A percentile compares a stretch with the other conserved stretches of the same genome.
Evolutionary conservation across 2,888 invertebrate species (phyloP).

Genomic region (Sinotaia quadrata): DNA sequence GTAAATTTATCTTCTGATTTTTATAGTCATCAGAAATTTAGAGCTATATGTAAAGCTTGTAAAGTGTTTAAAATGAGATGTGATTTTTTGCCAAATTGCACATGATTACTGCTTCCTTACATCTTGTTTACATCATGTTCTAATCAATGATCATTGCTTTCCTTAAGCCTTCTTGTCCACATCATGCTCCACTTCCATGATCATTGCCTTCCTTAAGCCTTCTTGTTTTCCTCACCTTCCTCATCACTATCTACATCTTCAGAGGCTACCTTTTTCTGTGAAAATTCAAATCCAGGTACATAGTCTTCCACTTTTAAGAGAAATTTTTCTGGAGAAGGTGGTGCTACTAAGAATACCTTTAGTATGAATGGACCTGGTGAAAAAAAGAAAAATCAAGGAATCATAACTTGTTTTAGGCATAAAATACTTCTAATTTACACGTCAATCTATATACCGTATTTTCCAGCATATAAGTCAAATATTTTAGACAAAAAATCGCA

Average conservation of each 20-base stretch:
- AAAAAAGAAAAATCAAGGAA: conserved; percentile 8
- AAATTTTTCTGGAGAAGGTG: conserved; percentile 63
- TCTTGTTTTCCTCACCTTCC: conserved; percentile 27
- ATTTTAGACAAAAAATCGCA: no score
- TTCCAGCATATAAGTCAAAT: no score
- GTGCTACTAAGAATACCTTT: conserved; percentile 50
- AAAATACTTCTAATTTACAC: no score
- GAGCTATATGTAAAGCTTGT: no score
- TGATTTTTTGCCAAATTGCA: no score
- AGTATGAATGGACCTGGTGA: conserved; percentile 55
- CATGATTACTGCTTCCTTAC: no score
- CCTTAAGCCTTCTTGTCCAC: conserved; percentile 21
- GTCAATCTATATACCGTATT: no score
- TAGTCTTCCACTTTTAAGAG: conserved; percentile 43
- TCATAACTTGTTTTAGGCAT: neutral
- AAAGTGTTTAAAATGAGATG: no score
- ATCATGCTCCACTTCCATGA: conserved; percentile 32
- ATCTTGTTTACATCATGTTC: no score
- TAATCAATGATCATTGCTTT: no score
- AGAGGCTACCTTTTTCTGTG: conserved; percentile 21
- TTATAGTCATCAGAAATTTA: no score
- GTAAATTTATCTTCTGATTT: no score
- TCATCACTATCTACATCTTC: conserved; percentile 18
- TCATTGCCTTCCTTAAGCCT: neutral
- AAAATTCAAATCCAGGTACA: conserved; percentile 35